A percentile compares a stretch with the other conserved stretches of the same genome.
Evolutionary conservation across 2,888 invertebrate genomes (phyloP).

Genomic region (Ichneumoninae sp.): DNA sequence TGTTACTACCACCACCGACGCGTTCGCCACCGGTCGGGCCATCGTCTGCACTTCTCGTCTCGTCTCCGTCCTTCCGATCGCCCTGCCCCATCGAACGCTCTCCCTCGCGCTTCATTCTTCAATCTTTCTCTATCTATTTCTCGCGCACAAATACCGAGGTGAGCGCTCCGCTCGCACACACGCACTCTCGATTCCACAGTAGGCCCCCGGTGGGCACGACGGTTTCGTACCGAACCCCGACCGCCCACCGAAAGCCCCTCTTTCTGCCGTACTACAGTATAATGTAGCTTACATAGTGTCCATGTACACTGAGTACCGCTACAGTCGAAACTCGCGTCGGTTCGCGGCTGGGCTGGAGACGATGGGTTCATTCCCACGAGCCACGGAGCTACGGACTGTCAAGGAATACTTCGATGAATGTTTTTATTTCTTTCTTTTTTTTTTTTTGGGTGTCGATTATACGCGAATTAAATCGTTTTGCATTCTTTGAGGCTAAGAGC

Average conservation of each 20-base stretch:
- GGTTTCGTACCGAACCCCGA: constrained; percentile 57
- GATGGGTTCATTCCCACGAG: not conserved
- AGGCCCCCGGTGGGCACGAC: constrained; percentile 51
- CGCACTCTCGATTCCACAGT: constrained; percentile 57
- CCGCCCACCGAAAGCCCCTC: constrained; percentile 38
- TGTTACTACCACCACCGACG: constrained; percentile 9
- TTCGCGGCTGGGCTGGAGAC: not conserved
- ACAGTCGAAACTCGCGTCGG: constrained; percentile 36
- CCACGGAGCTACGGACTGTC: not conserved
- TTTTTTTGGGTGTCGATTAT: not conserved
- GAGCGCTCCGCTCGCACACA: constrained; percentile 30
- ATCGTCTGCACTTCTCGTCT: constrained; percentile 54
- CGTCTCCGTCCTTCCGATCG: constrained; percentile 38
- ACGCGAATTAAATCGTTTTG: not conserved
- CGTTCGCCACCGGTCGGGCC: not conserved
- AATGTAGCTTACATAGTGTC: constrained; percentile 23
- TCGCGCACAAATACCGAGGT: constrained; percentile 30
- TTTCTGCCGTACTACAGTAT: constrained; percentile 32
- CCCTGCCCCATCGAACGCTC: not conserved
- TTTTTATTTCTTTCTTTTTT: no score
- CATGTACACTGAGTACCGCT: constrained; percentile 23
- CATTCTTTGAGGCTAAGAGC: not conserved
- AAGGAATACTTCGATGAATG: not conserved
- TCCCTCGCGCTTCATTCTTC: constrained; percentile 32
- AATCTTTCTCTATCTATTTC: constrained; percentile 44